These are phyloP conservation scores for Tetraodon nigroviridis DNA, from an alignment of 2,113 vertebrate genomes.

Conservation along the genomic window DNA sequence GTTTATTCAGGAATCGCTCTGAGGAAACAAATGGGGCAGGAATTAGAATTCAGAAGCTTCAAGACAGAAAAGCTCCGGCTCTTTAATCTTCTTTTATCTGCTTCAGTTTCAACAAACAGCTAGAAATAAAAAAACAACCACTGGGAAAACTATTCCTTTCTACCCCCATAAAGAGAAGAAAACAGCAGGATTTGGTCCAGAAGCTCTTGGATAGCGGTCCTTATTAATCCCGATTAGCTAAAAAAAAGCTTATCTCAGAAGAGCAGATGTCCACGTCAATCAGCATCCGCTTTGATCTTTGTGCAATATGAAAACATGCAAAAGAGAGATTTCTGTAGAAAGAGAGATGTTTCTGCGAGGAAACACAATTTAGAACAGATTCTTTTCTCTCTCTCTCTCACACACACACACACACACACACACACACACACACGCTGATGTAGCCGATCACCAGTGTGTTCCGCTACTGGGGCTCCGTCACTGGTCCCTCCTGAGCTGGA, in stretches of 20 bases:
- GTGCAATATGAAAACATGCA: constrained; percentile 23
- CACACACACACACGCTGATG: too few species aligned
- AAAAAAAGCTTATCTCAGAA: constrained; percentile 42
- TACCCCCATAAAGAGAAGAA: constrained; percentile 2
- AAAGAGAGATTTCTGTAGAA: too few species aligned
- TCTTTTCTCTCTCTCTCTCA: too few species aligned
- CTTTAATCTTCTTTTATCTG: neutral
- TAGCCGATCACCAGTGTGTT: neutral
- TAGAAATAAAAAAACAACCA: constrained; percentile 6
- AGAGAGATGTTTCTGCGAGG: too few species aligned
- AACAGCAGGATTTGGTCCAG: constrained; percentile 32
- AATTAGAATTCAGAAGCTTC: too few species aligned
- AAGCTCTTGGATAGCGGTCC: constrained; percentile 35
- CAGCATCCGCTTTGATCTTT: constrained; percentile 21
- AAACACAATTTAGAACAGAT: neutral
- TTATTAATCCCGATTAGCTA: constrained; percentile 57
- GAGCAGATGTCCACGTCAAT: constrained; percentile 46
- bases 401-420: too few species aligned
- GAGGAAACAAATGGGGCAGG: too few species aligned
- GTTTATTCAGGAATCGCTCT: too few species aligned
- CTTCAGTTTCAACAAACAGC: neutral
- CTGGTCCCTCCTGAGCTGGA: constrained; percentile 65
- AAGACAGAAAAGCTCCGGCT: too few species aligned
- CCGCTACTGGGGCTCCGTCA: constrained; percentile 32
- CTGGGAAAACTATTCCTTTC: neutral